These are phyloP conservation scores for Madoqua kirkii DNA, from an alignment of 2,113 vertebrate species.

Conservation along the genomic window DNA sequence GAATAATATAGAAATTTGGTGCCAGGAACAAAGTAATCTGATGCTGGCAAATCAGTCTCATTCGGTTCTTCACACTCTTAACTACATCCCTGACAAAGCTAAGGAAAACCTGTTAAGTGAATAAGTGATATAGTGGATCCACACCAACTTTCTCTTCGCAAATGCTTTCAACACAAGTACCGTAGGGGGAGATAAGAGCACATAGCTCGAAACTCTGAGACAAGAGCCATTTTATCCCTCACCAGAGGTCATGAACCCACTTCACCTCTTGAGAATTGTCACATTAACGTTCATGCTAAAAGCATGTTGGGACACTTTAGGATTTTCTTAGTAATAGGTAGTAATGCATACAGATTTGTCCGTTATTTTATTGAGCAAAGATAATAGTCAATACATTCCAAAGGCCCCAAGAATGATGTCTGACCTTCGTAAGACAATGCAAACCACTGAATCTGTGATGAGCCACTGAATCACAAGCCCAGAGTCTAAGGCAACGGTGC, in stretches of 20 bases:
- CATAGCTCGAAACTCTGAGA: background rate
- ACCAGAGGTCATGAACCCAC: background rate
- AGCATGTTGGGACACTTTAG: background rate
- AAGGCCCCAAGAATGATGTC: background rate
- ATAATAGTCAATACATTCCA: background rate
- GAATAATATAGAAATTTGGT: background rate
- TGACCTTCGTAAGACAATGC: background rate
- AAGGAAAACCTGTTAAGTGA: background rate
- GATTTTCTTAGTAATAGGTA: background rate
- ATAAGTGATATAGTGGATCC: background rate
- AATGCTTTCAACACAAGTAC: background rate
- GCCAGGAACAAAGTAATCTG: slow-evolving; percentile 35
- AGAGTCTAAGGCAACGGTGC: background rate
- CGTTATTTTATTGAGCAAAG: slow-evolving; percentile 10
- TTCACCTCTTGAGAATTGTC: background rate
- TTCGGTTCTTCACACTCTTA: background rate
- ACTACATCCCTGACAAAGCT: background rate
- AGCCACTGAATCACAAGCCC: background rate
- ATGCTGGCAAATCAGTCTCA: background rate
- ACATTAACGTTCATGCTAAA: background rate
- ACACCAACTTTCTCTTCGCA: background rate
- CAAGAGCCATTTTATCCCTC: background rate
- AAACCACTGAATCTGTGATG: background rate
- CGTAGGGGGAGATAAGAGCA: background rate
- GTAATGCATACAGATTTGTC: background rate